Evolutionary conservation across 2,113 vertebrate species (phyloP).

Genomic region (Gavia stellata): DNA sequence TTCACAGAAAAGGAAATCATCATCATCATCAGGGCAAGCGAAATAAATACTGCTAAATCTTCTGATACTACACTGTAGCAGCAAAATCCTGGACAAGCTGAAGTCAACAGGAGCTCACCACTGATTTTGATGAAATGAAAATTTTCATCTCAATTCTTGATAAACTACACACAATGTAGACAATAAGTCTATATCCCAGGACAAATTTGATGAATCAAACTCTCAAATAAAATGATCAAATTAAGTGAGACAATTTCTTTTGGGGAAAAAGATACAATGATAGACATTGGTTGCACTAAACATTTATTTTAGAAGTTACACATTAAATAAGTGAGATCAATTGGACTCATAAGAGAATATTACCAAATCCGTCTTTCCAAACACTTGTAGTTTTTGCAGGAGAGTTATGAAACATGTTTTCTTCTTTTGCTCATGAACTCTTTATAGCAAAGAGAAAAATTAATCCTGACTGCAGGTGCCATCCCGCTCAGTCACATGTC

Average conservation of each 20-base stretch:
- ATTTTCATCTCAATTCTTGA: background rate
- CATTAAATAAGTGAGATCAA: background rate
- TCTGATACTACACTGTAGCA: background rate
- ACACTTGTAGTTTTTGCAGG: background rate
- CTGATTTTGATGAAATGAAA: background rate
- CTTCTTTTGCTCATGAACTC: background rate
- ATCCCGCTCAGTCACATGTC: background rate
- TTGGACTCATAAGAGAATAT: background rate
- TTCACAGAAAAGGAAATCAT: constrained; percentile 26
- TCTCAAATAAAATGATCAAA: background rate
- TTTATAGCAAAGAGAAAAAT: background rate
- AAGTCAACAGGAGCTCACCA: background rate
- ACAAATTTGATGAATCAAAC: background rate
- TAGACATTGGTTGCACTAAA: background rate
- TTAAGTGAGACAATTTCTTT: background rate
- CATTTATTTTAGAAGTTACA: background rate
- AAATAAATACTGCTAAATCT: background rate
- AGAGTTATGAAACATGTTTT: background rate
- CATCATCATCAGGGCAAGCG: background rate
- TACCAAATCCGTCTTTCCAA: background rate
- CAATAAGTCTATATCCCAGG: background rate
- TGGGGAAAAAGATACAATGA: background rate
- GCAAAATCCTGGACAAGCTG: background rate
- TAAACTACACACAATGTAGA: background rate
- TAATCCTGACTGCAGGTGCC: background rate